phyloP scores from a whole-genome alignment of 1,140 invertebrate species.

The Drosophila ananassae region DNA sequence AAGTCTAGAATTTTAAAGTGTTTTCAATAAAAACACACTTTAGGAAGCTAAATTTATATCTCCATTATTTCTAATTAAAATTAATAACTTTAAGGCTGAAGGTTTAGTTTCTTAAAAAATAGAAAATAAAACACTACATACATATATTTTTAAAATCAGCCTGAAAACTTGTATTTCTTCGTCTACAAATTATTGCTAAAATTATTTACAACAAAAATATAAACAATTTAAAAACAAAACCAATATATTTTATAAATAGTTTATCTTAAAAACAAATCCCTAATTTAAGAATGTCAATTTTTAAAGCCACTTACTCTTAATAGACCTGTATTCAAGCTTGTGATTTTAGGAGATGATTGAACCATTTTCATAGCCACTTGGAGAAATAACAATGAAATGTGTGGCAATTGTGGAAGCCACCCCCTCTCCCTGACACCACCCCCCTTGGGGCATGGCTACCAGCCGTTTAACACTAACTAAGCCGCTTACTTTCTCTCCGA shows the following conservation, averaged over 20 bases:
- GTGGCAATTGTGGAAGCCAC: not conserved
- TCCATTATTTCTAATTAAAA: no score
- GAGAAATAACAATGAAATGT: not conserved
- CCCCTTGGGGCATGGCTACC: conserved; percentile 41
- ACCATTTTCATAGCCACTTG: not conserved
- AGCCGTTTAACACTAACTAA: conserved; percentile 80
- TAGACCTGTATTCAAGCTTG: not conserved
- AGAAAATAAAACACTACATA: no score
- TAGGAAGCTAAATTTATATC: no score
- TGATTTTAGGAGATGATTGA: not conserved
- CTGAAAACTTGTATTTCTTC: no score
- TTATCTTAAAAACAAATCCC: not conserved
- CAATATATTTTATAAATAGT: not conserved
- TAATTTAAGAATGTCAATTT: not conserved
- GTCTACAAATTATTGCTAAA: no score
- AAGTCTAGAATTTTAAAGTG: no score
- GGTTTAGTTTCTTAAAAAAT: no score
- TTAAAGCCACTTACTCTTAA: not conserved
- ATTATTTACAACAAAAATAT: no score
- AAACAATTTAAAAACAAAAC: not conserved
- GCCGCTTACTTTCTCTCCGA: conserved; percentile 70
- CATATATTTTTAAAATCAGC: no score
- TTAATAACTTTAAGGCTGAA: no score
- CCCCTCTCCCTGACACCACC: not conserved
- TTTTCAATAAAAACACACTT: no score